Conservation (phyloP, 2,113 vertebrate species). For the rat (Rattus norvegicus) region GRCr8 NC_086020.1:77582501-77583000, state of each 20-base stretch:
- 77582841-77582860: conserved; percentile 29
- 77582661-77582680: neutral
- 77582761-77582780: neutral
- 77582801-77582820: neutral
- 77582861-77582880: conserved; percentile 60
- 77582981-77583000: neutral
- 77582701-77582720: neutral
- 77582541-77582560: neutral
- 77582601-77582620: neutral
- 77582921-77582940: neutral
- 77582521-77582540: neutral
- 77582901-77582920: neutral
- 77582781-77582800: neutral
- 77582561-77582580: neutral
- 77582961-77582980: no score
- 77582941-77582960: neutral
- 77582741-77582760: neutral
- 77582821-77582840: conserved; percentile 52
- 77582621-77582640: neutral
- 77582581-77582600: neutral
- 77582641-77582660: neutral
- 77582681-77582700: neutral
- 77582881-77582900: neutral
- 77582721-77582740: neutral
- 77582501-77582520: neutral